Evolutionary conservation across 2,797 vertebrate species (phyloP), one percentile per base, ranked within the genome.

Genomic region (Macropodus opercularis): DNA sequence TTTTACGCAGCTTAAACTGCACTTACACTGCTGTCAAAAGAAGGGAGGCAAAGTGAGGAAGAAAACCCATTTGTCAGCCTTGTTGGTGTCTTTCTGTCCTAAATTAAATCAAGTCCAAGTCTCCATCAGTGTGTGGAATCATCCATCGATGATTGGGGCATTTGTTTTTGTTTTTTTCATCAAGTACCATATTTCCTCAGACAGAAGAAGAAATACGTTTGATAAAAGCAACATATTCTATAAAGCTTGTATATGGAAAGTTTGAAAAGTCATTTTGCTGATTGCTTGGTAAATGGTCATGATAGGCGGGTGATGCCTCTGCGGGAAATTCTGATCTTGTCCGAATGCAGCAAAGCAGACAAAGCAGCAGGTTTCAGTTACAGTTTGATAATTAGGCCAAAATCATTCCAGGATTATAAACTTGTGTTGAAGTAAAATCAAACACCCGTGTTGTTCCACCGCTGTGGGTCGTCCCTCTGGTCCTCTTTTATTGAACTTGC

Each of bases 11-110:
- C n/a, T n/a, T n/a, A n/a, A n/a, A n/a, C n/a, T n/a, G n/a, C n/a
- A 69, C 34, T 65, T 12, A 34, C 39, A 21, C n/a, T 48, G 23
- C 59, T 74, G 63, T 72, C 66, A 80, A 72, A 79, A 65, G 18
- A 40, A 32, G n/a, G 14, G 65, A 63, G 48, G 42, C 47, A 50
- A 35, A 63, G 72, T 12, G 3, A 58, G 41, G 29, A 22, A 44
- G 26, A 56, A 65, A 31, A 36, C 11, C 10, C 40, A 18, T 54
- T 75, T 64, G 49, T 77, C 58, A n/a, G 38, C 46, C 22, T 12
- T 34, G 55, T 34, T 43, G 21, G 43, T 60, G 23, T 38, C 27
- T 65, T 7, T 61, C 27, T 65, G 8, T 41, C 62, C 44, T 15
- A 70, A 36, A 72, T 75, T 77, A 51, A 51, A 69, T 70, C 62